Evolutionary conservation across 2,113 vertebrate species (phyloP).

Genomic region (Sylvietta virens): DNA sequence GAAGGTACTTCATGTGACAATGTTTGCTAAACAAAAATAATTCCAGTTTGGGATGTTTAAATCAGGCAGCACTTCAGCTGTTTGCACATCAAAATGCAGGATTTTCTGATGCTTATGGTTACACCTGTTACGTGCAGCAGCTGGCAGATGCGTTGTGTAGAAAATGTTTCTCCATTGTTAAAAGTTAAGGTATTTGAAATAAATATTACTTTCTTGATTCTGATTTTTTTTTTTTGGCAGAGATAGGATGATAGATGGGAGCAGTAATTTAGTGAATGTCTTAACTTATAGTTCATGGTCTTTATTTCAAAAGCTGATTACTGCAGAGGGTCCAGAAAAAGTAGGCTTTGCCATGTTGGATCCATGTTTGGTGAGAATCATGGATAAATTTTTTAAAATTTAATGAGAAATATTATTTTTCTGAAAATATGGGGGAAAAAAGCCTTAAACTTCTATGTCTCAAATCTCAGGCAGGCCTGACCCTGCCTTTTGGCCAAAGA

Average conservation of each 20-base stretch:
- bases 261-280: not conserved
- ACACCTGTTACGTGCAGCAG: slow-evolving; percentile 3
- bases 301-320: not conserved
- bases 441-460: not conserved
- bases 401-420: not conserved
- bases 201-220: not conserved
- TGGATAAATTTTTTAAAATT: not conserved
- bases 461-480: slow-evolving; percentile 38
- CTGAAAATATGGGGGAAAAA: not conserved
- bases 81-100: not conserved
- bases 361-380: not conserved
- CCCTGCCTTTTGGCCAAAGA: slow-evolving; percentile 51
- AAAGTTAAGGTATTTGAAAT: not conserved
- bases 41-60: not conserved
- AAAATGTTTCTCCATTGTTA: not conserved
- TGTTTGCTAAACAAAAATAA: not conserved
- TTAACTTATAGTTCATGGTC: not conserved
- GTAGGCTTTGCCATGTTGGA: not conserved
- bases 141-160: not conserved
- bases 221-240: not conserved
- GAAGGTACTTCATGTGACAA: not conserved
- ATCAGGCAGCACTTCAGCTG: not conserved
- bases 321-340: not conserved
- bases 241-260: not conserved
- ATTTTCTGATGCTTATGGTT: not conserved